Evolutionary conservation across 1,140 invertebrate genomes (phyloP), one percentile per base, ranked within the genome.

Genomic region (Oedothorax gibbosus): DNA sequence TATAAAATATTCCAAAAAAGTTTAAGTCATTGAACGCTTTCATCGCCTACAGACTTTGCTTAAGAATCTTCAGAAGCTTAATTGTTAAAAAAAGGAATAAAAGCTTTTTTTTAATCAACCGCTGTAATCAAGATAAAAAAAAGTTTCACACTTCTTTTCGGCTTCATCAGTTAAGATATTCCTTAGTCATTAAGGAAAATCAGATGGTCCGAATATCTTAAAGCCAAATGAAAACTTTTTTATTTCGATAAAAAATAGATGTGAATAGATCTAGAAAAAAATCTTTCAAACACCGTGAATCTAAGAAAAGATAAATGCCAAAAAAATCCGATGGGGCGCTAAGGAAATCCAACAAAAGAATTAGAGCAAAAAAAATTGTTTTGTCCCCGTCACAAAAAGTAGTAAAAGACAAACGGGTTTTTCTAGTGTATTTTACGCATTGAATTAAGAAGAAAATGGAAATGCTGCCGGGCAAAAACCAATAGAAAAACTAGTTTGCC

Each of bases 131-230:
- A 73, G 69, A 77, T 51, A 64, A 53, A 57, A 57, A n/a, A 68
- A 49, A 62, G 14, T 72, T 72, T 72, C 10, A 18, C 15, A 14
- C 18, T 54, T 66, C 21, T 77, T 77, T 77, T 10, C 57, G 54
- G 56, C 62, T 84, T 76, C 81, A 84, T 84, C 81, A 84, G 71
- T 84, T 84, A 84, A 84, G 71, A 75, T 84, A 84, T 84, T 84
- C 81, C 72, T 64, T 64, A 82, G 71, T 84, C 81, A 84, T 84
- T 84, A 84, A 84, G 71, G 50, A 76, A 84, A 84, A 84, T 76
- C 81, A 84, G 72, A 84, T 84, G 72, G 72, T 66, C 14, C 3
- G 66, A 72, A 75, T 75, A 75, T 69, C 62, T 75, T 60, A 76
- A 84, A 82, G 79, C 56, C 79, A 84, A 84, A 65, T 65, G 62